Conservation (phyloP, 2,113 vertebrate genomes). For the Lates calcarifer region DNA sequence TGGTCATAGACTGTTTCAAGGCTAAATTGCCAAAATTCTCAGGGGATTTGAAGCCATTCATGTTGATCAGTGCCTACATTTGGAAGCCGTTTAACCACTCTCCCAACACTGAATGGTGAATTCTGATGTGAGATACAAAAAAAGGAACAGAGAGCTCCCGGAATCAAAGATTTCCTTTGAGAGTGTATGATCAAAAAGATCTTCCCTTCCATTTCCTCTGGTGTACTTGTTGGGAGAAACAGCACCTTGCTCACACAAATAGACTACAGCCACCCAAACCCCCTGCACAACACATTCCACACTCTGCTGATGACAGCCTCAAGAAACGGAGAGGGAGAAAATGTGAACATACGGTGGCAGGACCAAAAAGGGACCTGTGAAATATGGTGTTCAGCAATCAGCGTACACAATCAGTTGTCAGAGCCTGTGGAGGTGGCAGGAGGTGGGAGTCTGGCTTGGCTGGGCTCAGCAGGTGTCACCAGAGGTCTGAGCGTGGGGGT, state of each 20-base stretch:
- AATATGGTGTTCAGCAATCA: conserved; percentile 68
- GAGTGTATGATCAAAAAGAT: conserved; percentile 76
- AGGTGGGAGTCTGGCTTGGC: conserved; percentile 52
- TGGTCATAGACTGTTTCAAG: conserved; percentile 44
- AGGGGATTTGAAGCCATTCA: conserved; percentile 50
- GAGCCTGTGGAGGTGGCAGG: conserved; percentile 48
- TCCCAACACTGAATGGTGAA: conserved; percentile 39
- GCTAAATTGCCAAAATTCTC: conserved; percentile 50
- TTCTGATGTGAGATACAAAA: conserved; percentile 46
- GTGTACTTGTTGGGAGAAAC: conserved; percentile 63
- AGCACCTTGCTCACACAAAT: conserved; percentile 71
- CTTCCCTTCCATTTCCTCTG: conserved; percentile 67
- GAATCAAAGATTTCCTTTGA: conserved; percentile 78
- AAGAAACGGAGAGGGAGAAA: conserved; percentile 49
- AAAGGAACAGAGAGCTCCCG: conserved; percentile 31
- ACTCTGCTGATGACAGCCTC: conserved; percentile 46
- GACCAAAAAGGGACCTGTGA: conserved; percentile 34
- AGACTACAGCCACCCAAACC: conserved; percentile 33
- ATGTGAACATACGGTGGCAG: conserved; percentile 45
- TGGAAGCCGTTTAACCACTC: conserved; percentile 51
- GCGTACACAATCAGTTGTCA: conserved; percentile 65
- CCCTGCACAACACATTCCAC: conserved; percentile 28
- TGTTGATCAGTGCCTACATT: conserved; percentile 57
- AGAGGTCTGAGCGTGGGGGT: conserved; percentile 54
- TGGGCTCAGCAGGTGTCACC: conserved; percentile 58